Evolutionary conservation across 2,888 invertebrate species (phyloP).

Genomic region (Eumerus sabulonum): DNA sequence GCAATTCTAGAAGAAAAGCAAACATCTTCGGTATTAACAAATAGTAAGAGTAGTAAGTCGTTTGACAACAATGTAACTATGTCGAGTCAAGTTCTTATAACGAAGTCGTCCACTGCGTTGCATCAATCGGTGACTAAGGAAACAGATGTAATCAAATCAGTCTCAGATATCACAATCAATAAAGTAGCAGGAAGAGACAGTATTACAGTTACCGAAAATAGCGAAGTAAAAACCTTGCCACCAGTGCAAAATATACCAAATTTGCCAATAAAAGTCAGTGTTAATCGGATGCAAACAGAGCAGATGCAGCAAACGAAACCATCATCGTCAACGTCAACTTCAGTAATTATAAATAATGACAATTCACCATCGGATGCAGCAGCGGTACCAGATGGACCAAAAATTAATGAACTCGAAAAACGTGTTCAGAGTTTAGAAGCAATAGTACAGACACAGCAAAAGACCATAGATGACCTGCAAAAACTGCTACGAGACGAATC

Average conservation of each 20-base stretch:
- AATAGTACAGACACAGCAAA: constrained; percentile 78
- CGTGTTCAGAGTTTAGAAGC: constrained; percentile 76
- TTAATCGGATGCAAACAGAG: constrained; percentile 39
- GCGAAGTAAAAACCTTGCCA: constrained; percentile 75
- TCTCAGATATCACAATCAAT: constrained; percentile 21
- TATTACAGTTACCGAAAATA: constrained; percentile 48
- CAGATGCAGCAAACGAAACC: constrained; percentile 29
- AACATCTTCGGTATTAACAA: constrained; percentile 5
- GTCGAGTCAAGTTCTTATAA: neutral
- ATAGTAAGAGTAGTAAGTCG: constrained; percentile 64
- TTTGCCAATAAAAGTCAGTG: constrained; percentile 71
- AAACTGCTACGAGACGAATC: constrained; percentile 83
- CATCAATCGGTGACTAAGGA: constrained; percentile 70
- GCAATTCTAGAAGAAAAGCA: constrained; percentile 27
- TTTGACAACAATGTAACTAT: constrained; percentile 21
- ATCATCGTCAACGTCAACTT: constrained; percentile 39
- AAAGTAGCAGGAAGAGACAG: constrained; percentile 45
- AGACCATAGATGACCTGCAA: constrained; percentile 83
- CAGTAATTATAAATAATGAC: constrained; percentile 1
- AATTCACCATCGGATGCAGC: constrained; percentile 28
- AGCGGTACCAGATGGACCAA: constrained; percentile 56
- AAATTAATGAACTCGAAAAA: constrained; percentile 75
- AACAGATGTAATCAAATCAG: constrained; percentile 58
- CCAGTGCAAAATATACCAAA: constrained; percentile 69
- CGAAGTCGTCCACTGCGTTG: constrained; percentile 68